A percentile compares a stretch with the other conserved stretches of the same genome.
Evolutionary conservation across 30 jellyfish, hydroid and myxozoan species (phyloP).

Genomic region (Sanderia malayensis): DNA sequence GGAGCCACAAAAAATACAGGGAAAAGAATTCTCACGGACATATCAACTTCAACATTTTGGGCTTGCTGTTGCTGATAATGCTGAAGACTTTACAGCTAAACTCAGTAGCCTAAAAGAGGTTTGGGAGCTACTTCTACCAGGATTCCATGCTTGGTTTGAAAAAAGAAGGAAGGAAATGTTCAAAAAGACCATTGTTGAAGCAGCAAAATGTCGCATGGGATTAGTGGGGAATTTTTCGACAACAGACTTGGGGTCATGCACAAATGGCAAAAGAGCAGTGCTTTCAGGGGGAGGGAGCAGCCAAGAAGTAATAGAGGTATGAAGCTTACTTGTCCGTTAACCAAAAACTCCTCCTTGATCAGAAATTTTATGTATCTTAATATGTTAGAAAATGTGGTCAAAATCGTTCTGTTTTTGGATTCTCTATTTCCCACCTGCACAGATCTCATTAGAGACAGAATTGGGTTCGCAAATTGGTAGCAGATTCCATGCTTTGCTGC

Average conservation of each 20-base stretch:
- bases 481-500: too few relatives aligned
- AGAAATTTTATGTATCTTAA: too few relatives aligned
- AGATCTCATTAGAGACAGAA: not conserved
- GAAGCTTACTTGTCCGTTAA: not conserved
- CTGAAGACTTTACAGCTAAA: constrained; percentile 12
- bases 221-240: not conserved
- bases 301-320: constrained; percentile 11
- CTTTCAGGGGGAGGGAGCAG: constrained; percentile 1
- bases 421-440: not conserved
- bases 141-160: constrained; percentile 20
- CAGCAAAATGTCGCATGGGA: constrained; percentile 6
- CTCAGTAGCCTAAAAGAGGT: constrained; percentile 7
- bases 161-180: not conserved
- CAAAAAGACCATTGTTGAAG: not conserved
- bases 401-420: not conserved
- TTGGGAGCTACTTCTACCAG: constrained; percentile 18
- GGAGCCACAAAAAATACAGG: not conserved
- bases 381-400: not conserved
- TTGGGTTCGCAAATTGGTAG: too few relatives aligned
- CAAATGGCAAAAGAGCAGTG: not conserved
- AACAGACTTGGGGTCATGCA: not conserved
- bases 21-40: constrained; percentile 11
- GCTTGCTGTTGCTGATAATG: constrained; percentile 20
- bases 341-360: not conserved
- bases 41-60: constrained; percentile 9